Conservation (phyloP, 2,113 vertebrate species). For the Ailurus styani region DNA sequence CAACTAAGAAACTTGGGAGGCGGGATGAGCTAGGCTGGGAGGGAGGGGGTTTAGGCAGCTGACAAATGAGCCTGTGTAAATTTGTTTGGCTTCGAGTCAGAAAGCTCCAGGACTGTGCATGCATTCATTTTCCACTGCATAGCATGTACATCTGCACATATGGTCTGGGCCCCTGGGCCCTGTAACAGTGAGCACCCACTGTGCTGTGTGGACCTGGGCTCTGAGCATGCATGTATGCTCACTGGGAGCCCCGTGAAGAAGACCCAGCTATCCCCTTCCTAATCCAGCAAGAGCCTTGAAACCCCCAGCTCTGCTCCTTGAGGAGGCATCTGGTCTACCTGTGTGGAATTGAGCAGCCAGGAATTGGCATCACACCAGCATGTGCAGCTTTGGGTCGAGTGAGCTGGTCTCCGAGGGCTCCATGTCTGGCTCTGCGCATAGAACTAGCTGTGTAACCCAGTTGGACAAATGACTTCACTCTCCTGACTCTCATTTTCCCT, state of each 20-base stretch:
- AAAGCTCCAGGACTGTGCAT: not conserved
- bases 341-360: not conserved
- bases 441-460: not conserved
- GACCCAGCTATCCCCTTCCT: too few relatives aligned
- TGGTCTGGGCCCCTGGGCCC: not conserved
- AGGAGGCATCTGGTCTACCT: not conserved
- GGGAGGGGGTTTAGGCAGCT: not conserved
- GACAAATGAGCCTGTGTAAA: not conserved
- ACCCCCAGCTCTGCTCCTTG: not conserved
- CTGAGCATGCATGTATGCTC: not conserved
- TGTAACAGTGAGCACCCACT: not conserved
- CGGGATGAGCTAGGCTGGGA: not conserved
- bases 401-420: not conserved
- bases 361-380: not conserved
- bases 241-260: not conserved
- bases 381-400: not conserved
- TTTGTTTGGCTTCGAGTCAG: not conserved
- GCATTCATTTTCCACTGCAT: not conserved
- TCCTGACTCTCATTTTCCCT: not conserved
- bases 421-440: not conserved
- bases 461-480: not conserved
- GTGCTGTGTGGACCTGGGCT: fast-evolving
- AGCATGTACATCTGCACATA: not conserved
- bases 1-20: constrained; percentile 51
- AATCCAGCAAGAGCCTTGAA: not conserved